These are phyloP conservation scores for Cinara cedri DNA, from an alignment of 2,888 invertebrate genomes.

Conservation along the genomic window DNA sequence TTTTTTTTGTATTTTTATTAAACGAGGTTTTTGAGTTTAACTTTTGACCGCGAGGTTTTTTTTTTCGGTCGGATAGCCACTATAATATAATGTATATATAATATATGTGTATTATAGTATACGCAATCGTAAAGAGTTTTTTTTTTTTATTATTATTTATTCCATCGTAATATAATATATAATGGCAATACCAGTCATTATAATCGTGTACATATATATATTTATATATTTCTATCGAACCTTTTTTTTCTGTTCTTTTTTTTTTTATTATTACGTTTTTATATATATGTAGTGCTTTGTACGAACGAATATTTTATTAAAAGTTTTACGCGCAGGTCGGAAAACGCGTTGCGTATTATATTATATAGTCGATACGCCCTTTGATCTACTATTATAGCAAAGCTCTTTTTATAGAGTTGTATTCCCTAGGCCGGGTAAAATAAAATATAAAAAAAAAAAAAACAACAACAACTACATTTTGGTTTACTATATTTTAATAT, in stretches of 20 bases:
- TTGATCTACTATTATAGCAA: slow-evolving; percentile 37
- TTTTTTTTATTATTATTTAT: slow-evolving; percentile 30
- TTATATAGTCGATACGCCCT: slow-evolving; percentile 10
- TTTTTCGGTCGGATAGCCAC: slow-evolving; percentile 33
- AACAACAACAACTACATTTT: neutral
- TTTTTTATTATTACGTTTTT: neutral
- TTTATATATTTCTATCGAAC: slow-evolving; percentile 34
- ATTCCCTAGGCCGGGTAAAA: slow-evolving; percentile 10
- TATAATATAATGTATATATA: no score
- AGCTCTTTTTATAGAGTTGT: slow-evolving; percentile 34
- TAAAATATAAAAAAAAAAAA: slow-evolving; percentile 22
- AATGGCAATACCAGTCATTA: slow-evolving; percentile 50
- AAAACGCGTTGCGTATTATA: slow-evolving; percentile 7
- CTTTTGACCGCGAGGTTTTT: slow-evolving; percentile 49
- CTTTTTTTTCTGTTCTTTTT: neutral
- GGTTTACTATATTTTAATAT: slow-evolving; percentile 2
- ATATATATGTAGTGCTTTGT: slow-evolving; percentile 29
- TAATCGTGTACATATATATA: slow-evolving; percentile 43
- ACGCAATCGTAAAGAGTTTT: slow-evolving; percentile 38
- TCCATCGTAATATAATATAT: neutral
- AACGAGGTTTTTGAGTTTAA: slow-evolving; percentile 47
- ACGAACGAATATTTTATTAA: slow-evolving; percentile 51
- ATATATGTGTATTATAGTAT: neutral
- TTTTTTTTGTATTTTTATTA: slow-evolving; percentile 6
- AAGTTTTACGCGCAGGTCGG: slow-evolving; percentile 50